A percentile compares a stretch with the other conserved stretches of the same genome.
Evolutionary conservation across 2,113 vertebrate genomes (phyloP).

Genomic region (Stegastes partitus): DNA sequence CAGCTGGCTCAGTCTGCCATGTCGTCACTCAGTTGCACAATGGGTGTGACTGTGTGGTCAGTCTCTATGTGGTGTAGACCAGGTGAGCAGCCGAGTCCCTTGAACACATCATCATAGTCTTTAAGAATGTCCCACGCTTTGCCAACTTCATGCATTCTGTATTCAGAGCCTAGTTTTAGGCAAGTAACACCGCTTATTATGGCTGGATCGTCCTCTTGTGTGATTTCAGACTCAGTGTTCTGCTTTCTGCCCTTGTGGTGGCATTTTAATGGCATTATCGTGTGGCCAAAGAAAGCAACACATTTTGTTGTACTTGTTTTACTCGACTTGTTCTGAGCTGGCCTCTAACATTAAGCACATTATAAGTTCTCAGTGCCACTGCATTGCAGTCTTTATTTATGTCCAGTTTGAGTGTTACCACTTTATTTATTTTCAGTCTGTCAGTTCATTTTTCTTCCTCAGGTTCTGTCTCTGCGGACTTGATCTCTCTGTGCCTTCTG

Average conservation of each 20-base stretch:
- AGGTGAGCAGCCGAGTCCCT: too few species aligned
- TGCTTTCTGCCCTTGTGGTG: conserved; percentile 5
- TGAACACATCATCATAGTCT: too few species aligned
- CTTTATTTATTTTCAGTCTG: conserved; percentile 11
- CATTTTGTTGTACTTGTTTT: neutral
- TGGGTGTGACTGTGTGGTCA: too few species aligned
- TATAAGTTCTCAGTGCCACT: conserved; percentile 1
- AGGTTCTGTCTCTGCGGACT: neutral
- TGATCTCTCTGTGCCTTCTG: neutral
- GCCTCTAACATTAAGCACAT: neutral
- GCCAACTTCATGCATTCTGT: too few species aligned
- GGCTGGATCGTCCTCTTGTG: neutral
- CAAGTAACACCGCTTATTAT: too few species aligned
- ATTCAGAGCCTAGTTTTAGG: too few species aligned
- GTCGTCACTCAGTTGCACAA: too few species aligned
- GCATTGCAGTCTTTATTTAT: neutral
- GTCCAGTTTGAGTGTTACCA: conserved; percentile 6
- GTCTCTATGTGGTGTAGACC: too few species aligned
- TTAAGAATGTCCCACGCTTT: too few species aligned
- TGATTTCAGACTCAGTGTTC: conserved; percentile 17
- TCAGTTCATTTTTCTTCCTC: conserved; percentile 19
- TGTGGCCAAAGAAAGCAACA: conserved; percentile 15
- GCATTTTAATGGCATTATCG: conserved; percentile 15
- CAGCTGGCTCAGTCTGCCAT: too few species aligned
- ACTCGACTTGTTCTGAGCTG: neutral